Evolutionary conservation across 2,113 vertebrate species (phyloP).

Genomic region (Datnioides undecimradiatus): DNA sequence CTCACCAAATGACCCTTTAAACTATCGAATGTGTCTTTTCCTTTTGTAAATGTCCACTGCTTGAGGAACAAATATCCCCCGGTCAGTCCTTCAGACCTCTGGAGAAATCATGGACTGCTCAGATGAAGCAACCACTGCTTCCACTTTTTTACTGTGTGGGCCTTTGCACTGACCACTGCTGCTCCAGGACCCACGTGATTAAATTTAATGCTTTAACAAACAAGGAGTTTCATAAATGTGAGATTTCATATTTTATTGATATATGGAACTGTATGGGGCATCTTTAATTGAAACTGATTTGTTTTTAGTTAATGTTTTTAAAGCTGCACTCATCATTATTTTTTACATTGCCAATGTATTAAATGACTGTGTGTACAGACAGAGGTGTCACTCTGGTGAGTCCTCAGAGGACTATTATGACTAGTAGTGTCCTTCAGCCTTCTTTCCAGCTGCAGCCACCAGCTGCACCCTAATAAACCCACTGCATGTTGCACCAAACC

Average conservation of each 20-base stretch:
- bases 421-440: background rate
- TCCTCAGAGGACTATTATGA: background rate
- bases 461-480: too few relatives aligned
- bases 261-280: background rate
- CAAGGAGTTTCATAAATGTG: background rate
- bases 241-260: background rate
- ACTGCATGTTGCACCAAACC: background rate
- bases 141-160: conserved; percentile 12
- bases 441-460: background rate
- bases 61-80: conserved; percentile 25
- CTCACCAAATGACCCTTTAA: conserved; percentile 9
- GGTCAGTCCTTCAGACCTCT: conserved; percentile 6
- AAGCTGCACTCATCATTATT: background rate
- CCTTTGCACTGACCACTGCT: background rate
- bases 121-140: background rate
- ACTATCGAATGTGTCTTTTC: background rate
- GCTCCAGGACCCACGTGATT: background rate
- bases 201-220: background rate
- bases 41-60: conserved; percentile 22
- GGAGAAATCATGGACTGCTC: conserved; percentile 37
- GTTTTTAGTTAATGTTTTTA: background rate
- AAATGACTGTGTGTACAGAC: background rate
- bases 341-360: background rate
- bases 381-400: background rate
- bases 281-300: background rate